phyloP scores from a whole-genome alignment of 2,113 vertebrate species.

The Bos taurus region ARS-UCD2.0 NC_037335.1:31012501-31013000 shows the following conservation, averaged over 20 bases:
- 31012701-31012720: rapidly evolving
- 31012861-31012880: not conserved
- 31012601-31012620: not conserved
- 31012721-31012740: not conserved
- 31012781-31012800: not conserved
- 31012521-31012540: not conserved
- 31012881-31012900: not conserved
- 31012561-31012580: not conserved
- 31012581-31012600: not conserved
- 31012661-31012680: not conserved
- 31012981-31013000: not conserved
- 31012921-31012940: not conserved
- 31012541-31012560: not conserved
- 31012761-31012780: not conserved
- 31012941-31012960: not conserved
- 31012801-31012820: not conserved
- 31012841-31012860: not conserved
- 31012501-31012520: not conserved
- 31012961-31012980: not conserved
- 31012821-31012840: not conserved
- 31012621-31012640: not conserved
- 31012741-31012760: not conserved
- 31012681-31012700: not conserved
- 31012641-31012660: not conserved
- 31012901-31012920: not conserved